Percentiles rank a stretch among this genome's conserved stretches.
Evolutionary conservation across 2,888 invertebrate species (phyloP).

Genomic region (Sesamia inferens): DNA sequence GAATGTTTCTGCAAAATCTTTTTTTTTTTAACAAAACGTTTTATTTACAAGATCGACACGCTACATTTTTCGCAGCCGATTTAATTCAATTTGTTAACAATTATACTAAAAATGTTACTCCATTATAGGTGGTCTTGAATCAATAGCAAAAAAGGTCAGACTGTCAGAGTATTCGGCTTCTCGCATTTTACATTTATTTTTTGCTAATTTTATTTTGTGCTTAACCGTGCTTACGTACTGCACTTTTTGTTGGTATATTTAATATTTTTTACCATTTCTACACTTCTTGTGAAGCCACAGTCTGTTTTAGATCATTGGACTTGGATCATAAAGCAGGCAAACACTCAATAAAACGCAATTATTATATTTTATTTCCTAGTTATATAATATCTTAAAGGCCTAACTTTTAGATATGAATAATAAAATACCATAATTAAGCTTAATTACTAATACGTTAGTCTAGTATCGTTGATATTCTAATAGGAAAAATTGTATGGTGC

Average conservation of each 20-base stretch:
- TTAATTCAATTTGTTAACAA: slow-evolving; percentile 87
- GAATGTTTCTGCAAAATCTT: slow-evolving; percentile 43
- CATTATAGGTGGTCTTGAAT: slow-evolving; percentile 76
- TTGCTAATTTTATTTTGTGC: slow-evolving; percentile 5
- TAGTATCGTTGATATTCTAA: too few species aligned
- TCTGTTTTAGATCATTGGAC: neutral
- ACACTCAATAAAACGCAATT: neutral
- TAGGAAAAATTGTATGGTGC: neutral
- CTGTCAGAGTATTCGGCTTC: slow-evolving; percentile 32
- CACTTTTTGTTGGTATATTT: slow-evolving; percentile 16
- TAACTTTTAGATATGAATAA: too few species aligned
- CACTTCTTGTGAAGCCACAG: neutral
- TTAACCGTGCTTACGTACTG: neutral
- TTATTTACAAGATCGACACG: slow-evolving; percentile 73
- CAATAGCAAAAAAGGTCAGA: slow-evolving; percentile 60
- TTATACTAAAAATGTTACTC: slow-evolving; percentile 74
- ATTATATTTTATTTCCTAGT: neutral
- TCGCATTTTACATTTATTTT: slow-evolving; percentile 25
- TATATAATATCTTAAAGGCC: neutral
- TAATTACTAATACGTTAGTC: neutral
- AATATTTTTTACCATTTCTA: slow-evolving; percentile 14
- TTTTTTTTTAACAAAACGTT: slow-evolving; percentile 64
- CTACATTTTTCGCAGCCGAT: slow-evolving; percentile 76
- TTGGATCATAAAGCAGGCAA: neutral
- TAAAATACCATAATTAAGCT: neutral